These are phyloP conservation scores for Scolopax mira DNA, from an alignment of 2,113 vertebrate genomes.

Conservation along the genomic window DNA sequence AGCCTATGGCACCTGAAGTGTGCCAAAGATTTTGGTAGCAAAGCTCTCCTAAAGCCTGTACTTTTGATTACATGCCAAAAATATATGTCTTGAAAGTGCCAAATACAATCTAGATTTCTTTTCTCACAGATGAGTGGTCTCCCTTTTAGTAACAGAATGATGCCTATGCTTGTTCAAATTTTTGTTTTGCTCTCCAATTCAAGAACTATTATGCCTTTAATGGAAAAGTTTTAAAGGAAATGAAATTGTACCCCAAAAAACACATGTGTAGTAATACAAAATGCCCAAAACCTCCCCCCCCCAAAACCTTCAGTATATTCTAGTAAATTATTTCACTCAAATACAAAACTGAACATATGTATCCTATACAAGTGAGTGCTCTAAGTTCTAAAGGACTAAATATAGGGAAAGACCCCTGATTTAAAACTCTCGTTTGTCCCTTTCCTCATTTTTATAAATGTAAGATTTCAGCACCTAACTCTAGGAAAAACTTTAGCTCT, in stretches of 20 bases:
- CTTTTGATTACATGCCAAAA: background rate
- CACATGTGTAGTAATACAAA: background rate
- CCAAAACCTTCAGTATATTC: background rate
- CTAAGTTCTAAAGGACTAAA: background rate
- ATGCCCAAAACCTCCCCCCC: background rate
- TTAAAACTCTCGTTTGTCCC: background rate
- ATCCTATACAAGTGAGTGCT: background rate
- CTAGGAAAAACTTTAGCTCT: background rate
- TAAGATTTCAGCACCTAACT: background rate
- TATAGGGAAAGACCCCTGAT: background rate
- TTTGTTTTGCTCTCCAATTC: background rate
- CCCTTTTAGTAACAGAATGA: background rate
- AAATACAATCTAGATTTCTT: background rate
- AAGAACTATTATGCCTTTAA: background rate
- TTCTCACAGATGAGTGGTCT: background rate
- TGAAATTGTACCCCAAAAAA: background rate
- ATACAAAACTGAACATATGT: background rate
- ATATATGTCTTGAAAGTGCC: background rate
- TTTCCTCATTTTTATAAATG: background rate
- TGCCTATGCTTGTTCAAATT: background rate
- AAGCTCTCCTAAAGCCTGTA: background rate
- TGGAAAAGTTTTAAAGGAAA: background rate
- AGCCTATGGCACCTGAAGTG: background rate
- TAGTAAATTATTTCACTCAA: background rate
- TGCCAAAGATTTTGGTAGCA: background rate